Base-by-base conservation (phyloP, 2,113 vertebrate genomes). In the Vireo altiloquus region DNA sequence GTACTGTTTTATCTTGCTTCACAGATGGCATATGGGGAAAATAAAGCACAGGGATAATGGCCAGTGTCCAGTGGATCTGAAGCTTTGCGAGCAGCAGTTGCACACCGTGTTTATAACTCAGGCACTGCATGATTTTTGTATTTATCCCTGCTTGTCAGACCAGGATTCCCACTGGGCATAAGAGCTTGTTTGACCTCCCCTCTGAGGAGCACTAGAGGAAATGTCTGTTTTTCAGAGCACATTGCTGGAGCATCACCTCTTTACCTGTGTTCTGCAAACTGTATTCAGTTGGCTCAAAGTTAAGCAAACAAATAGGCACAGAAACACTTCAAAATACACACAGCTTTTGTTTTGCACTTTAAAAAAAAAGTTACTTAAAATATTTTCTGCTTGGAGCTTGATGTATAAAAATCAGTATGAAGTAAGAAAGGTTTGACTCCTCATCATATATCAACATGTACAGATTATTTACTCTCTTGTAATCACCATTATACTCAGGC, bases 1-100 rank as follows among this genome's bases (percentile, higher is more conserved):
- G 53, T 92, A 13, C 57, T 47, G n/a, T 63, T 95, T 94, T 97
- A 97, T 96, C 95, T 96, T 82, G 40, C 44, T 77, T 89, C 54
- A 39, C 94, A 97, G 94, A 84, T 44, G 83, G 82, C 80, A 25
- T n/a, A 21, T 17, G 50, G 53, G 76, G 54, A 81, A 86, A 91
- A 96, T 56, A 70, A 95, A 82, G 64, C 28, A 6, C 52, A n/a
- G 20, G 23, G 69, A 74, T 93, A 76, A 92, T 69, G 87, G 79
- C 79, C 66, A 66, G 52, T 92, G 87, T 76, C 60, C 60, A 35
- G 49, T 23, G 60, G 54, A 9, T 83, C 35, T n/a, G 88, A 46
- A 86, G 94, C 91, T 92, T 69, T 57, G 54, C 7, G 17, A 89
- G 77, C 77, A 71, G 90, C 57, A 54, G 53, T 91, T 82, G 66